Base-by-base conservation (phyloP, 2,888 invertebrate species). In the Notocelia uddmanniana region DNA sequence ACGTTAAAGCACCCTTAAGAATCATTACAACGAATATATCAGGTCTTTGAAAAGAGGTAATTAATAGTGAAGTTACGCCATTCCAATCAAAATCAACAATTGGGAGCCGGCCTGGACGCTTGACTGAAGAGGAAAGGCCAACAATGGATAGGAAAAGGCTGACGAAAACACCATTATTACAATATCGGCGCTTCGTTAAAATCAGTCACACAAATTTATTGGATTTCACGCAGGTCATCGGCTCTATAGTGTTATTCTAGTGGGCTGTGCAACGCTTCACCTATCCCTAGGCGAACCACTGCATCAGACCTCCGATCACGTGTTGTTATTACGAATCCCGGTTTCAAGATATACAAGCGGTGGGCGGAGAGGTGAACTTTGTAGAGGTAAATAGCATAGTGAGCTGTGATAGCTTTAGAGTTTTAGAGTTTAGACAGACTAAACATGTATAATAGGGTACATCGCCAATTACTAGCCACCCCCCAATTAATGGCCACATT, bases 1-100 rank as follows among this genome's bases (percentile, higher is more conserved):
- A n/a, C n/a, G n/a, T n/a, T n/a, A n/a, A 63, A 50, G 13, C 31
- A 50, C 15, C 31, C 31, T 50, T 55, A 70, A 37, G 57, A 55
- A 48, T 10, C n/a, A n/a, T n/a, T n/a, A n/a, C n/a, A n/a, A n/a
- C n/a, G n/a, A n/a, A n/a, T n/a, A n/a, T n/a, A n/a, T n/a, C 52
- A 45, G 37, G 57, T 52, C n/a, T 59, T 66, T 70, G 70, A 70
- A 58, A 64, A 54, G 41, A 26, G 34, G 45, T 54, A 72, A 72
- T 72, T 68, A 67, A 67, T 68, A 67, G 15, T 57, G 10, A 72
- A 55, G 67, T 41, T 37, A 67, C 59, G 67, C 58, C 50, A 64
- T 58, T 54, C 52, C 59, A 70, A 64, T 70, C 70, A 64, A 58
- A 70, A 70, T n/a, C 70, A 69, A 69, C 63, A 64, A 70, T 70